Percentiles rank a stretch among this genome's conserved stretches.
Evolutionary conservation across 2,888 invertebrate species (phyloP).

Genomic region (Cyrtodaria siliqua): DNA sequence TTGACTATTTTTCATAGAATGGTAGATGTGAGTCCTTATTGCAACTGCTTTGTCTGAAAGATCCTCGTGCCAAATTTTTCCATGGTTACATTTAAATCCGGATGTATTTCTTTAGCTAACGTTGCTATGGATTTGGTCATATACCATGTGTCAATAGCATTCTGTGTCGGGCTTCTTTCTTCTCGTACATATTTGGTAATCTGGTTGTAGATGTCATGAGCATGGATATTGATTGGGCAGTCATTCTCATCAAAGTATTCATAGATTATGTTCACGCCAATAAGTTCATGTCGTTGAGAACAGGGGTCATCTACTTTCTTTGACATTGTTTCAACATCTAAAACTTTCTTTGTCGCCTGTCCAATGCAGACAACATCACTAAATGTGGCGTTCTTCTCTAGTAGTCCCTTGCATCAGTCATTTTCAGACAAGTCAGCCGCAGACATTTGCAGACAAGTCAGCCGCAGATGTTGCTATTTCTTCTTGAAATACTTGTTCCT

Average conservation of each 20-base stretch:
- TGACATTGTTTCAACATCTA: slow-evolving; percentile 19
- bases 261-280: slow-evolving; percentile 9
- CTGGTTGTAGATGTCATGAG: slow-evolving; percentile 4
- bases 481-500: too few species aligned
- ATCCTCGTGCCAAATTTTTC: slow-evolving; percentile 8
- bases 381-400: slow-evolving; percentile 18
- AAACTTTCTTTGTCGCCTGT: slow-evolving; percentile 13
- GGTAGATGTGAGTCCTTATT: slow-evolving; percentile 3
- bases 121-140: slow-evolving; percentile 7
- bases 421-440: too few species aligned
- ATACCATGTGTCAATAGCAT: slow-evolving; percentile 9
- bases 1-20: slow-evolving; percentile 4
- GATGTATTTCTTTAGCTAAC: slow-evolving; percentile 2
- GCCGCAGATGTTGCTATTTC: too few species aligned
- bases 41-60: slow-evolving; percentile 4
- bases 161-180: slow-evolving; percentile 6
- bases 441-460: too few species aligned
- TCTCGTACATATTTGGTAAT: background rate
- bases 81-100: background rate
- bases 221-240: slow-evolving; percentile 16
- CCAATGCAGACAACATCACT: slow-evolving; percentile 16
- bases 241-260: slow-evolving; percentile 19
- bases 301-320: slow-evolving; percentile 9
- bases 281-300: slow-evolving; percentile 13
- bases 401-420: slow-evolving; percentile 5